Evolutionary conservation across 2,113 vertebrate species (phyloP).

Genomic region (Dendrocopos noguchii): DNA sequence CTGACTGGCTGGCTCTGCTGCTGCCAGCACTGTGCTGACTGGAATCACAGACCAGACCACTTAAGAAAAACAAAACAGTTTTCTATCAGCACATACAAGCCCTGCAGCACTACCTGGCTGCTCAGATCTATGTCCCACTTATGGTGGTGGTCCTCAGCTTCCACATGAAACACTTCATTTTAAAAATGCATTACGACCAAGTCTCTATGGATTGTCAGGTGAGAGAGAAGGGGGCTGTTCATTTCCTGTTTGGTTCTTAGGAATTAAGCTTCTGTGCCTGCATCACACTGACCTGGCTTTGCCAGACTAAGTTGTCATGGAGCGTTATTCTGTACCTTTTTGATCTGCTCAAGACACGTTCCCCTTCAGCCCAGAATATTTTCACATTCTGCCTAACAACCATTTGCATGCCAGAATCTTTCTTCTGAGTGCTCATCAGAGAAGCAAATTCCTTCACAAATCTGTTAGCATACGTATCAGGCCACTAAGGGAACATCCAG

Average conservation of each 20-base stretch:
- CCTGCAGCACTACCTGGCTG: neutral
- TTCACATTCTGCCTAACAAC: neutral
- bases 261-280: neutral
- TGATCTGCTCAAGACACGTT: neutral
- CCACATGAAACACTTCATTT: neutral
- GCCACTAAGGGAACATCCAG: neutral
- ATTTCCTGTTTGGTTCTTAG: slow-evolving; percentile 27
- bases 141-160: neutral
- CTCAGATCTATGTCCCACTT: neutral
- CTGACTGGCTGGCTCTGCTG: neutral
- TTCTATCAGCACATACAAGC: neutral
- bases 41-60: neutral
- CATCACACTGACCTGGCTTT: neutral
- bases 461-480: neutral
- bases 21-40: neutral
- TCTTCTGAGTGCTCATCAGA: neutral
- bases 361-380: neutral
- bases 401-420: neutral
- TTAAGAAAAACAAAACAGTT: neutral
- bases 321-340: neutral
- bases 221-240: neutral
- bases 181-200: neutral
- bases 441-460: neutral
- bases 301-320: neutral
- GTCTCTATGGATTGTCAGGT: neutral